phyloP scores from a whole-genome alignment of 2,888 invertebrate species.

The Polymixis flavicincta region DNA sequence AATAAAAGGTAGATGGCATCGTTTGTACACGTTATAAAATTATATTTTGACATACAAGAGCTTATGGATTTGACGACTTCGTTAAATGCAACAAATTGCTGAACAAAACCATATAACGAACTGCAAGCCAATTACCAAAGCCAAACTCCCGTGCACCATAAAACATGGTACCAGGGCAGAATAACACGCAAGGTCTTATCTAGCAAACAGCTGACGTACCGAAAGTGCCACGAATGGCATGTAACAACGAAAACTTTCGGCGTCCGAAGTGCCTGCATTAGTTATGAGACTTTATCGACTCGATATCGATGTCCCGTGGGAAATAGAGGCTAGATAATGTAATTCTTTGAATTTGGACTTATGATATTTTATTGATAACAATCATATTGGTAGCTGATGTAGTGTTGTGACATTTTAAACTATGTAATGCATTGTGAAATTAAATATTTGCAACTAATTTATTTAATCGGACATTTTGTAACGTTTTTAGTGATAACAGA shows the following conservation, averaged over 20 bases:
- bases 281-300: conserved; percentile 54
- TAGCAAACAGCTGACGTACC: conserved; percentile 50
- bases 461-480: too few relatives aligned
- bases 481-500: too few relatives aligned
- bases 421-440: too few relatives aligned
- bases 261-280: conserved; percentile 47
- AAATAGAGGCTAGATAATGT: conserved; percentile 52
- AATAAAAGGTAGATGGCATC: too few relatives aligned
- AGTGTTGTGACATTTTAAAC: too few relatives aligned
- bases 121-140: conserved; percentile 33
- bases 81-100: background rate
- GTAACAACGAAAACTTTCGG: conserved; percentile 46
- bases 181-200: conserved; percentile 64
- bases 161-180: conserved; percentile 56
- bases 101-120: conserved; percentile 12
- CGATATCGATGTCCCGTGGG: conserved; percentile 52
- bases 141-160: background rate
- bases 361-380: conserved; percentile 47
- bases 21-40: too few relatives aligned
- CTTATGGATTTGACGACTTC: background rate
- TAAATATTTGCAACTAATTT: too few relatives aligned
- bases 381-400: too few relatives aligned
- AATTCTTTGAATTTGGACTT: conserved; percentile 39
- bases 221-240: conserved; percentile 46
- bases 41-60: too few relatives aligned